Percentiles rank a stretch among this genome's conserved stretches.
These are phyloP conservation scores for Melanotaenia boesemani DNA, from an alignment of 2,797 vertebrate species.

Conservation along the genomic window DNA sequence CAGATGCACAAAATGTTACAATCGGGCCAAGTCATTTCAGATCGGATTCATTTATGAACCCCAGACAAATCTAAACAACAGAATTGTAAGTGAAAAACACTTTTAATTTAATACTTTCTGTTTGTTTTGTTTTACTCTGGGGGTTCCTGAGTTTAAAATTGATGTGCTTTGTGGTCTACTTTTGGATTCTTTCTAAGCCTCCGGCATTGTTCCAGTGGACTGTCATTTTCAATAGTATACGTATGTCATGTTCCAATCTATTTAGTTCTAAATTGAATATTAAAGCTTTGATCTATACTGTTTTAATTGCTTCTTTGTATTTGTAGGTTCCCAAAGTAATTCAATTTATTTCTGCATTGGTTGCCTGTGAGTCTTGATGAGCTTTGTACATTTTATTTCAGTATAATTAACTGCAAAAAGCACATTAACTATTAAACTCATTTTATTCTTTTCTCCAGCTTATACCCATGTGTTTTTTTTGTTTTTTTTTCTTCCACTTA, in stretches of 20 bases:
- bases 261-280: neutral
- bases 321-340: conserved; percentile 11
- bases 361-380: neutral
- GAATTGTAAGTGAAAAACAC: neutral
- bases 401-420: conserved; percentile 1
- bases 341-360: neutral
- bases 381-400: neutral
- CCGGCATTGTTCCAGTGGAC: neutral
- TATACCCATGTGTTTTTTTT: neutral
- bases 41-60: neutral
- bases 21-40: neutral
- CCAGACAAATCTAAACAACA: neutral
- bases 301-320: conserved; percentile 1
- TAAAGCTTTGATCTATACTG: neutral
- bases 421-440: neutral
- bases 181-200: neutral
- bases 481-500: neutral
- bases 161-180: neutral
- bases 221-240: neutral
- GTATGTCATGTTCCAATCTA: neutral
- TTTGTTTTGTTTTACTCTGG: no score
- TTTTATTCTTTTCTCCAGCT: neutral
- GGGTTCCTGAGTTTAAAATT: neutral
- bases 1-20: neutral
- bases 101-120: neutral